phyloP scores from a whole-genome alignment of 1,140 invertebrate genomes.

The Drosophila navojoa region DNA sequence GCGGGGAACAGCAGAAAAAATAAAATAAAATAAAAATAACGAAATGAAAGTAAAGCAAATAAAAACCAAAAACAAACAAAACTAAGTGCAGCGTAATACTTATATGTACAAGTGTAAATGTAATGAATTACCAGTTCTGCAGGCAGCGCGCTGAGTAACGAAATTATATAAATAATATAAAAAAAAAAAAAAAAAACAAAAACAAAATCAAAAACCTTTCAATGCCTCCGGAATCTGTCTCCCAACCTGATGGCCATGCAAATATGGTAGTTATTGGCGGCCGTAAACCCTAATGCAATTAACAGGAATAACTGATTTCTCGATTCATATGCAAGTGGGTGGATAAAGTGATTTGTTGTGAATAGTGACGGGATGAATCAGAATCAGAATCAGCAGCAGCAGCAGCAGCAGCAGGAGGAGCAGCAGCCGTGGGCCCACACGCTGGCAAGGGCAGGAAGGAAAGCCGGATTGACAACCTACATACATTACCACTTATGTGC shows the following conservation, averaged over 20 bases:
- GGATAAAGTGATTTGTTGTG: slow-evolving; percentile 6
- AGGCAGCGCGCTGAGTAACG: slow-evolving; percentile 6
- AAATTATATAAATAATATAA: slow-evolving; percentile 12
- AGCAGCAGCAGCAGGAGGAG: too few species aligned
- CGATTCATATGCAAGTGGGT: slow-evolving; percentile 9
- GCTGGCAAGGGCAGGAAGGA: slow-evolving; percentile 1
- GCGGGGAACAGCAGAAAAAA: slow-evolving; percentile 16
- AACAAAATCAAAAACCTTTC: neutral
- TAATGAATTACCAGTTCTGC: slow-evolving; percentile 20
- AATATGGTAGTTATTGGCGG: slow-evolving; percentile 1
- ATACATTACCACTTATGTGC: slow-evolving; percentile 6
- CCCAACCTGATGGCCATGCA: slow-evolving; percentile 4
- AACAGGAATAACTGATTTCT: slow-evolving; percentile 9
- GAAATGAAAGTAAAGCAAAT: neutral
- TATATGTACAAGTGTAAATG: slow-evolving; percentile 7
- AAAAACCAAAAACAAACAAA: slow-evolving; percentile 14
- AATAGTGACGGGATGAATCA: slow-evolving; percentile 9
- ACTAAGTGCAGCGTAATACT: slow-evolving; percentile 13
- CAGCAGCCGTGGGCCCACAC: neutral
- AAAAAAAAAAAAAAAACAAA: neutral
- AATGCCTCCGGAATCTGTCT: slow-evolving; percentile 6
- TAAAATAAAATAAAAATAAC: slow-evolving; percentile 5
- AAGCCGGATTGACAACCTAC: slow-evolving; percentile 15
- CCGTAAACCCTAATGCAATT: slow-evolving; percentile 2
- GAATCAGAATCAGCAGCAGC: too few species aligned